Evolutionary conservation across 92 coral and sea anemone species (phyloP), one percentile per base, ranked within the genome.

Genomic region (Bergia sp.): DNA sequence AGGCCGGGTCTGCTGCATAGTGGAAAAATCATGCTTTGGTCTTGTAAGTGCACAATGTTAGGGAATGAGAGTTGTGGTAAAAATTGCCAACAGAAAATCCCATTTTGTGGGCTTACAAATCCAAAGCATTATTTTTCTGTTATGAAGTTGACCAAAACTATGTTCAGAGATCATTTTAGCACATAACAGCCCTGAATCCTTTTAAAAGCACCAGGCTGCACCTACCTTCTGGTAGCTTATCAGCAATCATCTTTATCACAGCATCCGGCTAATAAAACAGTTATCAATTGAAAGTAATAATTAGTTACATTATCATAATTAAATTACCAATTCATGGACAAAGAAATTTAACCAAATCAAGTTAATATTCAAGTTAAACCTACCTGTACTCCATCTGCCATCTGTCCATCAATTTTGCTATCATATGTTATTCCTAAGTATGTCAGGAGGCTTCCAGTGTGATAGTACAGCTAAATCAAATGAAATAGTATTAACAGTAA

Each of bases 391-490:
- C 97, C 99, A 55, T 95, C 94, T 37, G 93, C 77, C 43, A 86
- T 61, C 20, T 86, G 82, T 39, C 93, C 94, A 88, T 91, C 92
- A 21, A 96, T 91, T 65, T 91, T 91, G 5, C 92, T 88, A 89
- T 95, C 96, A 76, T 90, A 94, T 65, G 92, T 94, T 80, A 95
- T 64, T 5, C 99, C 99, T 49, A 96, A 86, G 82, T 96, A 96
- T 4, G 98, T 94, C 43, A 96, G 74, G 11, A 96, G 93, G 73
- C 97, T 96, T n/a, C 99, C 98, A 93, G 98, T 88, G 86, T 96
- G 98, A 82, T 91, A 95, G 88, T 95, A 94, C 85, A 97, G 85
- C 98, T 95, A 82, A 89, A 85, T 45, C 12, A 73, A 8, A 41
- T 9, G 20, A 12, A 43, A 58, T 10, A 58, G 16, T 53, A 53